Conservation (phyloP, 2,797 vertebrate species). For the Onychomys leucogaster region DNA sequence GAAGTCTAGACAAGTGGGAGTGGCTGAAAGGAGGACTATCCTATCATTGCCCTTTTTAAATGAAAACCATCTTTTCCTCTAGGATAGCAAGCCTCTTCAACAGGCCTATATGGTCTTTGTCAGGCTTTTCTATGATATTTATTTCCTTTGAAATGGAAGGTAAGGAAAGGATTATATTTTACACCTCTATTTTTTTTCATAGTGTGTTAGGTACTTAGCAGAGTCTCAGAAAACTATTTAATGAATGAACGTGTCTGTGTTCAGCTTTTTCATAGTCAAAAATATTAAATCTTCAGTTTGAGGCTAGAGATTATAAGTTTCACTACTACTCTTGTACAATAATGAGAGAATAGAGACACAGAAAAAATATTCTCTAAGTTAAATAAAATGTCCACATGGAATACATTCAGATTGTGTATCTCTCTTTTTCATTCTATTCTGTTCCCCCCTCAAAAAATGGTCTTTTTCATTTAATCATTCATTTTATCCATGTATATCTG, state of each 20-base stretch:
- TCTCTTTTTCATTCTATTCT: not conserved
- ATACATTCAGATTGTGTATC: not conserved
- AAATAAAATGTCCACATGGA: not conserved
- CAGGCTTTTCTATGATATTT: not conserved
- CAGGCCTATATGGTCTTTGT: not conserved
- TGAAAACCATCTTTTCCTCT: not conserved
- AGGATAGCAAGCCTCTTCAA: not conserved
- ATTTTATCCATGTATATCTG: not conserved
- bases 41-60: not conserved
- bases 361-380: not conserved
- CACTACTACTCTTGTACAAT: not conserved
- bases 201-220: not conserved
- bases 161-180: not conserved
- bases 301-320: not conserved
- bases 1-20: not conserved
- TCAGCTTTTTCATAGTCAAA: not conserved
- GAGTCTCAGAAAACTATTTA: not conserved
- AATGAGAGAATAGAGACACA: not conserved
- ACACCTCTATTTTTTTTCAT: not conserved
- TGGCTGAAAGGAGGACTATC: not conserved
- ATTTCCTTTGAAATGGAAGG: constrained; percentile 9
- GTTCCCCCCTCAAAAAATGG: not conserved
- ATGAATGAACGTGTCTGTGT: not conserved
- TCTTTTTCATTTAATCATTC: not conserved
- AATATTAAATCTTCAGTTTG: not conserved